A percentile compares a stretch with the other conserved stretches of the same genome.
Conservation (phyloP, 2,888 invertebrate species). For the Agriopis marginaria region DNA sequence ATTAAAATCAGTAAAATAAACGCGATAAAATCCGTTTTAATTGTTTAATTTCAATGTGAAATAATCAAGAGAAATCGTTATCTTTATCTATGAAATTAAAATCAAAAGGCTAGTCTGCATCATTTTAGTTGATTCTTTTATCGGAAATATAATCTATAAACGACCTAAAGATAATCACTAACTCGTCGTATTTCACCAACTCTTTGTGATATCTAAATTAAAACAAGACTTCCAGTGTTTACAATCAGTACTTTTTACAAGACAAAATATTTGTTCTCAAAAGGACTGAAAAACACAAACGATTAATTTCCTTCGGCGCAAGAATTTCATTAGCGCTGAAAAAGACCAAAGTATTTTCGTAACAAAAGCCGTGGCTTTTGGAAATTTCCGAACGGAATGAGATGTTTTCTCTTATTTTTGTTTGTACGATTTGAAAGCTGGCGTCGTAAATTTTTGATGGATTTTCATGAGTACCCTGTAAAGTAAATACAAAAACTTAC, state of each 20-base stretch:
- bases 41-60: too few species aligned
- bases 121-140: too few species aligned
- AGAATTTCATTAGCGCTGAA: slow-evolving; percentile 55
- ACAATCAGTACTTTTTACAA: slow-evolving; percentile 13
- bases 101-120: too few species aligned
- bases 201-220: slow-evolving; percentile 6
- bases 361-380: slow-evolving; percentile 40
- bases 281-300: slow-evolving; percentile 35
- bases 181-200: too few species aligned
- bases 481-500: background rate
- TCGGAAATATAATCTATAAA: too few species aligned
- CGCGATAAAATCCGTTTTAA: too few species aligned
- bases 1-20: too few species aligned
- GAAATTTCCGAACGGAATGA: slow-evolving; percentile 36
- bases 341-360: slow-evolving; percentile 43
- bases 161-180: too few species aligned
- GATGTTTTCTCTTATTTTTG: slow-evolving; percentile 34
- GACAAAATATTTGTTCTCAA: slow-evolving; percentile 27
- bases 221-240: slow-evolving; percentile 9
- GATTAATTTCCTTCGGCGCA: slow-evolving; percentile 53
- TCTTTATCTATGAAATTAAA: too few species aligned
- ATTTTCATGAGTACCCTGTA: slow-evolving; percentile 8
- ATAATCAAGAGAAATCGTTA: too few species aligned
- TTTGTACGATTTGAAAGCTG: slow-evolving; percentile 23
- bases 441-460: slow-evolving; percentile 29